Conservation (phyloP, 2,888 invertebrate species). For the Gibbula magus region DNA sequence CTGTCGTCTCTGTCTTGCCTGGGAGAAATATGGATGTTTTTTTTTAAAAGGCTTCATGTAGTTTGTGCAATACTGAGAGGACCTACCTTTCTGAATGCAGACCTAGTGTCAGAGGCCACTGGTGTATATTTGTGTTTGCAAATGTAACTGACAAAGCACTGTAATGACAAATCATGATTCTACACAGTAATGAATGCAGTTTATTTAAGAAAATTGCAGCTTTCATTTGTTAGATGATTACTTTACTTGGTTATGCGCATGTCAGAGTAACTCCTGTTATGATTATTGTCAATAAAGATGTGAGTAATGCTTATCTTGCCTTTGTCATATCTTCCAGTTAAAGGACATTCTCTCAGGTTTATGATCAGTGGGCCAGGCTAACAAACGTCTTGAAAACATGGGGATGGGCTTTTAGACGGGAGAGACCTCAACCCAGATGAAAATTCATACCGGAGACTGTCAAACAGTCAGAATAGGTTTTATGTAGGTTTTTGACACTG, state of each 20-base stretch:
- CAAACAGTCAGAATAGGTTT: too few species aligned
- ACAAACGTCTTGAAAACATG: too few species aligned
- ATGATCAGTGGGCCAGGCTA: too few species aligned
- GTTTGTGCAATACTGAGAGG: not conserved
- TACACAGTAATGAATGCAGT: not conserved
- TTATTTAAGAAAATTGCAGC: not conserved
- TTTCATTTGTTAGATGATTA: not conserved
- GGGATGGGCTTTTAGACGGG: too few species aligned
- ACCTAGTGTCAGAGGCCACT: not conserved
- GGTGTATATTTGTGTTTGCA: not conserved
- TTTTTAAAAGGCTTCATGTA: not conserved
- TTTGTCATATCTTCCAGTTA: too few species aligned
- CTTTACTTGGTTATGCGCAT: not conserved
- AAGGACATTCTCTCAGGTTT: too few species aligned
- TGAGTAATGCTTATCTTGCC: not conserved
- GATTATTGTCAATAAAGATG: conserved; percentile 11
- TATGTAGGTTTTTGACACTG: too few species aligned
- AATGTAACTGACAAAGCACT: not conserved
- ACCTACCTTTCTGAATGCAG: not conserved
- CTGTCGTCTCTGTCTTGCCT: too few species aligned
- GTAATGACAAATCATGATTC: not conserved
- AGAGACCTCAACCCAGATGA: too few species aligned
- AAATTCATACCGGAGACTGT: too few species aligned
- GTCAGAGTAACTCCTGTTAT: not conserved
- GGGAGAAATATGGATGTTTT: not conserved